Base-by-base conservation (phyloP, 2,888 invertebrate genomes). In the Notodromas monacha region DNA sequence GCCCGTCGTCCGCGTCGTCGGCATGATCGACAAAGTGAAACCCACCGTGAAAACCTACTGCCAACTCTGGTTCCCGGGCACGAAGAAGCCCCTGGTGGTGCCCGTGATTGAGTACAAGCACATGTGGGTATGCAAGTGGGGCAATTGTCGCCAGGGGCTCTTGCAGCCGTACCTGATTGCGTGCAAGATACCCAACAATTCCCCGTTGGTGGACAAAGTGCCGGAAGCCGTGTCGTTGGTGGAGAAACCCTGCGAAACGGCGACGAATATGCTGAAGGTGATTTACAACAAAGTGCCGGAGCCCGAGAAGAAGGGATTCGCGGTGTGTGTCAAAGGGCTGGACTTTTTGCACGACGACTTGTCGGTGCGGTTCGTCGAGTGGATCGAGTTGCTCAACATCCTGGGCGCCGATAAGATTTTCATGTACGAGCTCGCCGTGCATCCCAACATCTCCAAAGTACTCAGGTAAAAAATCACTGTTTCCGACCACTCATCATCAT, bases 41-140 rank as follows among this genome's bases (percentile, higher is more conserved):
- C 81, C 79, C 1, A 63, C 62, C 32, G 61, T 70, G 14, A 61
- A 61, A 40, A 76, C 72, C 4, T 69, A 63, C 49, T 79, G 76
- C 48, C 79, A 73, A 48, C 61, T 79, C 40, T 79, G 76, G 79
- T 79, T 69, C 52, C 70, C 73, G 40, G 67, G 66, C 16, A 65
- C 67, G 40, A 65, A 63, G 38, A 70, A 69, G 41, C 74, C 77
- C 1, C 67, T 67, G 15, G 60, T 43, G 34, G 39, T 43, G 12
- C 67, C 69, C 45, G 68, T 65, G 12, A 63, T 73, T 40, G 77
- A 77, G 50, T 79, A 79, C 54, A 77, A 77, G 47, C 79, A 79
- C 48, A 72, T 79, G 40, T 81, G 81, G 81, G 72, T 74, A 48
- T 65, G 66, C 41, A 76, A 76, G 49, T 81, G 79, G 81, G 79